Conservation (phyloP, 2,888 invertebrate species). For the Leucophora obtusa region DNA sequence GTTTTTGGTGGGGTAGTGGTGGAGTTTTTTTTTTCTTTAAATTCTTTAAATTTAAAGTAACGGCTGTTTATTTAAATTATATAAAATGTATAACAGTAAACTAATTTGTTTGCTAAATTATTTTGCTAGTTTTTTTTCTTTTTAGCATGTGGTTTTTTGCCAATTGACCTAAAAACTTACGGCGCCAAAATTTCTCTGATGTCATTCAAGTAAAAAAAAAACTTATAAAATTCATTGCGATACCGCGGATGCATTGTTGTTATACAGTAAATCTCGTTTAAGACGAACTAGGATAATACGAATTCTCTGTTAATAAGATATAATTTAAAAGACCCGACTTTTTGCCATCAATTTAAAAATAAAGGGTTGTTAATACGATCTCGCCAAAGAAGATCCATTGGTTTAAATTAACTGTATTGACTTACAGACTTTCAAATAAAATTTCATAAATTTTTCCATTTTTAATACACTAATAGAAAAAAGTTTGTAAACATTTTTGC, state of each 20-base stretch:
- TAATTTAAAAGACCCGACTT: too few relatives aligned
- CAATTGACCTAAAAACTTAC: constrained; percentile 63
- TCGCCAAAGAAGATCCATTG: too few relatives aligned
- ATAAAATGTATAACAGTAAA: constrained; percentile 5
- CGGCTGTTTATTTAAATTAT: constrained; percentile 24
- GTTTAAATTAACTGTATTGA: too few relatives aligned
- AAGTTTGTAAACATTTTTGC: too few relatives aligned
- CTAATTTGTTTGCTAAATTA: not conserved
- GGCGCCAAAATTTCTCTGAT: constrained; percentile 65
- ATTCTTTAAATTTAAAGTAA: constrained; percentile 13
- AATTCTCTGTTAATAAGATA: too few relatives aligned
- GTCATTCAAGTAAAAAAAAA: constrained; percentile 51
- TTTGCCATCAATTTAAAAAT: too few relatives aligned
- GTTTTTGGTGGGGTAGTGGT: constrained; percentile 23
- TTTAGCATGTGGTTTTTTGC: constrained; percentile 45
- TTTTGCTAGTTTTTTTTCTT: constrained; percentile 1
- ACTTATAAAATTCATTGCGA: constrained; percentile 29
- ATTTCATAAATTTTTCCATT: too few relatives aligned
- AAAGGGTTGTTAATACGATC: too few relatives aligned
- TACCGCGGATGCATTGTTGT: constrained; percentile 39
- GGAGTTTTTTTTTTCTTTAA: constrained; percentile 9
- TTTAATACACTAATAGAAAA: too few relatives aligned
- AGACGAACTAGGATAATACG: too few relatives aligned
- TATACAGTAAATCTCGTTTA: too few relatives aligned
- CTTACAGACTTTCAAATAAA: too few relatives aligned